Conservation (phyloP, 2,888 invertebrate species). For the Matsumyia berberina region DNA sequence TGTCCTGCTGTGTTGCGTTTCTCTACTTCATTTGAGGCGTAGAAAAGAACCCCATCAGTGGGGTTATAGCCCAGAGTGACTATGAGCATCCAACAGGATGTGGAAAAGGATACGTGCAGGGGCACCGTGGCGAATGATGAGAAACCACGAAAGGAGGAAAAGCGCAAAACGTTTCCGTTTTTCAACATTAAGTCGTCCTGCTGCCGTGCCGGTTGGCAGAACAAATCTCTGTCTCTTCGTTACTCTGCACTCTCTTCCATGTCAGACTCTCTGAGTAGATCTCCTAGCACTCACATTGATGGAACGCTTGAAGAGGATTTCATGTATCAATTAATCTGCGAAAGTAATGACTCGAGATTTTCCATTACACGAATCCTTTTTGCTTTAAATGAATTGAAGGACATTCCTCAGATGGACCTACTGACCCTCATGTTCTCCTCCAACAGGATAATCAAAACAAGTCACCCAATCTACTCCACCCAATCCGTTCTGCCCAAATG, state of each 20-base stretch:
- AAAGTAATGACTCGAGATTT: constrained; percentile 52
- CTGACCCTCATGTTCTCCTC: constrained; percentile 12
- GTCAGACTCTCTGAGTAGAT: neutral
- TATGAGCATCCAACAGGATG: constrained; percentile 15
- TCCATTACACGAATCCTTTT: constrained; percentile 18
- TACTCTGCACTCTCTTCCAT: neutral
- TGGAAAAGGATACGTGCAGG: constrained; percentile 7
- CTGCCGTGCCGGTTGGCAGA: no score
- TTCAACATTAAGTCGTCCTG: constrained; percentile 17
- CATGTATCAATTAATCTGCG: constrained; percentile 66
- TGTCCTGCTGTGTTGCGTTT: constrained; percentile 6
- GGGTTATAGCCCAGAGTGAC: constrained; percentile 1
- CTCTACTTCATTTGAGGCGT: neutral
- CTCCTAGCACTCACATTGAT: neutral
- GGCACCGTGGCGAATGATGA: constrained; percentile 10
- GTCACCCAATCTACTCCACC: no score
- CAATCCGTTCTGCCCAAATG: no score
- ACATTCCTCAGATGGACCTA: neutral
- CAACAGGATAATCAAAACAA: constrained; percentile 3
- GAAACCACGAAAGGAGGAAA: constrained; percentile 44
- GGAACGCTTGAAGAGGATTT: constrained; percentile 33
- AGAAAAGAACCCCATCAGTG: neutral
- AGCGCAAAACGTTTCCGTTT: constrained; percentile 48
- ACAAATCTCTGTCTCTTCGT: neutral
- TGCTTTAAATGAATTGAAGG: constrained; percentile 2